Conservation (phyloP, 2,113 vertebrate species). For the Glaucomys volans region DNA sequence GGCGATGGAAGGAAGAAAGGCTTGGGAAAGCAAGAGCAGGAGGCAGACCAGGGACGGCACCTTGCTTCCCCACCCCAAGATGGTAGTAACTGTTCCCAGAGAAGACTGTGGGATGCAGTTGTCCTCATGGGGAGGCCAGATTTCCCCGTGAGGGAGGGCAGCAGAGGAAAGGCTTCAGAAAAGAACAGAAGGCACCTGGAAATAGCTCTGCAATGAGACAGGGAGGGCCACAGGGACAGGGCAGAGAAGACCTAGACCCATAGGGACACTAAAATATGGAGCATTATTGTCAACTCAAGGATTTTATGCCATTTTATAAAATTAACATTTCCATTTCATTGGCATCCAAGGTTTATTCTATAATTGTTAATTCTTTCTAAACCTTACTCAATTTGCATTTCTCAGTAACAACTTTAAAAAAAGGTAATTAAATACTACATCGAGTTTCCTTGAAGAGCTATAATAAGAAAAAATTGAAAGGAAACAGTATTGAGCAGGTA, state of each 20-base stretch:
- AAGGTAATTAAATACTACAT: not conserved
- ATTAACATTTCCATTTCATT: not conserved
- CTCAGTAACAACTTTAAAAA: not conserved
- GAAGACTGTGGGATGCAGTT: not conserved
- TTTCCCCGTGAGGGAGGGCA: not conserved
- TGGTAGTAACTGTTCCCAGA: not conserved
- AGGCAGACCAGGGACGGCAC: not conserved
- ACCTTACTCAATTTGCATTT: not conserved
- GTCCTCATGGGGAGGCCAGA: not conserved
- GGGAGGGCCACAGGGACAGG: not conserved
- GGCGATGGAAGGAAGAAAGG: not conserved
- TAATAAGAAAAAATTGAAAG: not conserved
- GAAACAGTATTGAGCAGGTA: not conserved
- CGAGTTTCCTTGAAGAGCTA: slow-evolving; percentile 7
- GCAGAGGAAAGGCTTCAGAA: not conserved
- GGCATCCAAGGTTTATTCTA: not conserved
- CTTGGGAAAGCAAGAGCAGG: not conserved
- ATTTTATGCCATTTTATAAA: not conserved
- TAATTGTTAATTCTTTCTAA: not conserved
- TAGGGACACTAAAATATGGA: not conserved
- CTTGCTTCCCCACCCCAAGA: not conserved
- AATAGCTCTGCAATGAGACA: not conserved
- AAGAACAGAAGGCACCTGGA: not conserved
- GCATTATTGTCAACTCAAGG: not conserved
- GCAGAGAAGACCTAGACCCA: not conserved